Evolutionary conservation across 2,113 vertebrate genomes (phyloP), one percentile per base, ranked within the genome.

Genomic region (Hepsetus odoe): DNA sequence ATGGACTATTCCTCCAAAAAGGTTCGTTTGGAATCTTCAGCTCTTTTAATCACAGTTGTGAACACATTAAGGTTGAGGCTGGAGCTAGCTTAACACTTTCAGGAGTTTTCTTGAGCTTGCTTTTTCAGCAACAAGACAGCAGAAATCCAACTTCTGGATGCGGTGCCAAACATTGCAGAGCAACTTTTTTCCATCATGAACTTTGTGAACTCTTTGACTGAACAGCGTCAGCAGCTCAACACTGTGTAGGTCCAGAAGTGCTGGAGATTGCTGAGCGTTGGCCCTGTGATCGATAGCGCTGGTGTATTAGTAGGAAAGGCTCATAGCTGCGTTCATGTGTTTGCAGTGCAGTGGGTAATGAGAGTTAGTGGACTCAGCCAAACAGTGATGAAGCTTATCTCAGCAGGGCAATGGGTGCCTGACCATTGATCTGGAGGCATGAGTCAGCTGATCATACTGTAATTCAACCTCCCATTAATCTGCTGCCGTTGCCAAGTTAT

Each of bases 181-280:
- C 42, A 40, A 73, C 67, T 53, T 80, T 79, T 44, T 79, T 79
- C 56, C 55, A 73, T 40, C 46, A 69, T 10, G 55, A 74, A 75
- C 66, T 28, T 30, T 13, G 55, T 56, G 46, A 67, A 26, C 77
- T 66, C 53, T 67, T 74, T 53, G 56, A 76, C 76, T 79, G 70
- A 82, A 69, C 14, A n/a, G 70, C 67, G 65, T 84, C 70, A 69
- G 68, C 80, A 71, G 65, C 73, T 59, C 80, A 80, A 79, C 58
- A 26, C 65, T 74, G 46, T 24, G 13, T 58, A 66, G 74, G 42
- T 78, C 71, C 83, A 30, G 53, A 77, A 61, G 61, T 81, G 79
- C 69, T 61, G 32, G n/a, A 22, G 24, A 67, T 74, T 80, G 61
- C 53, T 83, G 74, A 5, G 12, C 66, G 75, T 73, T 86, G 74